These are phyloP conservation scores for Trichomalopsis sarcophagae DNA, from an alignment of 1,140 invertebrate genomes.

Conservation along the genomic window DNA sequence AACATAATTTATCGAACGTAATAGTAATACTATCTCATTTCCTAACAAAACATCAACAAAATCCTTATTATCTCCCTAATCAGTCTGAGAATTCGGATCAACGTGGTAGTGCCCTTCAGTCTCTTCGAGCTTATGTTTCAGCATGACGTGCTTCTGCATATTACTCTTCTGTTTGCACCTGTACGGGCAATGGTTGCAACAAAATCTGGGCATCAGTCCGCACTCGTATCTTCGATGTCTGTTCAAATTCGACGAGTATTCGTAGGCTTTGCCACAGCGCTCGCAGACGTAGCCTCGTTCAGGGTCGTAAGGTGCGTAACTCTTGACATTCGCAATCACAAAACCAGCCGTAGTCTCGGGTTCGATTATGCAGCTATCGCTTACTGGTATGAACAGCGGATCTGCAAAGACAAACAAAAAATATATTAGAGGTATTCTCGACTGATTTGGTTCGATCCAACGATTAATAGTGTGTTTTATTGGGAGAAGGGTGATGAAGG, in stretches of 20 bases:
- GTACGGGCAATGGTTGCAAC: slow-evolving; percentile 58
- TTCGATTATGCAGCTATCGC: background rate
- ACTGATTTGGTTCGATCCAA: background rate
- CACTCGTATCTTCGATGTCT: slow-evolving; percentile 69
- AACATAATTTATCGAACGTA: no score
- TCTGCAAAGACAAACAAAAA: slow-evolving; percentile 1
- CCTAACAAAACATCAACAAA: background rate
- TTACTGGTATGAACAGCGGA: background rate
- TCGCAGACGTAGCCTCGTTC: slow-evolving; percentile 63
- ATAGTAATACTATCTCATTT: background rate
- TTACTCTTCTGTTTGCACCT: slow-evolving; percentile 56
- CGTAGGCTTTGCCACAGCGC: slow-evolving; percentile 74
- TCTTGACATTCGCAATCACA: background rate
- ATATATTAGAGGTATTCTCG: background rate
- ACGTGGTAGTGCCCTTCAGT: background rate
- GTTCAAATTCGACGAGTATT: slow-evolving; percentile 68
- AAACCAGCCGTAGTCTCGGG: background rate
- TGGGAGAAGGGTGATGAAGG: background rate
- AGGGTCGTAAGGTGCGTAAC: background rate
- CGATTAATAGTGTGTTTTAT: background rate
- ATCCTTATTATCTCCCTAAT: background rate
- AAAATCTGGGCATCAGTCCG: slow-evolving; percentile 64
- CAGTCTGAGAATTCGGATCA: background rate
- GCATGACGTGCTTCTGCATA: slow-evolving; percentile 31
- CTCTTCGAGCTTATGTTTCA: background rate